These are phyloP conservation scores for Raja brachyura DNA, from an alignment of 2,113 vertebrate species.

Conservation along the genomic window DNA sequence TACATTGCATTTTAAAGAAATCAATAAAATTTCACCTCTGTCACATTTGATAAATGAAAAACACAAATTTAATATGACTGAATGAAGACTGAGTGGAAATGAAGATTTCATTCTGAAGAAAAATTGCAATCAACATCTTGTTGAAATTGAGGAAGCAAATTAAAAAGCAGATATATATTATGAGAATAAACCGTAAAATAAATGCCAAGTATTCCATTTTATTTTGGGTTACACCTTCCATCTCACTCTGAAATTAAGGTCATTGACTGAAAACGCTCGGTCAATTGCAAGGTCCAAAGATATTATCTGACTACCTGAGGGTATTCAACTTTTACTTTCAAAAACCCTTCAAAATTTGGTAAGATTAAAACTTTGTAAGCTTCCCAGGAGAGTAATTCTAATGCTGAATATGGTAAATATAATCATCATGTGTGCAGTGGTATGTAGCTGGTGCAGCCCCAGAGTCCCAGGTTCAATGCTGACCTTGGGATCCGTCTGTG, in stretches of 20 bases:
- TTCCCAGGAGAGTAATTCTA: not conserved
- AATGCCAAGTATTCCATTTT: not conserved
- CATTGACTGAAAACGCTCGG: too few species aligned
- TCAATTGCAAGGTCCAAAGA: too few species aligned
- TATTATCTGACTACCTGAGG: too few species aligned
- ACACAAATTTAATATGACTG: not conserved
- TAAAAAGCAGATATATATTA: not conserved
- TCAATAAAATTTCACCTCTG: constrained; percentile 16
- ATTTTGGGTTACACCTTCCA: not conserved
- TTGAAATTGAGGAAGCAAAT: not conserved
- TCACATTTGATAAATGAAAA: constrained; percentile 4
- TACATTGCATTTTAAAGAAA: not conserved
- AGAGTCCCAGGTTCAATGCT: too few species aligned
- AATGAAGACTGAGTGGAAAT: not conserved
- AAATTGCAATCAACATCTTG: not conserved
- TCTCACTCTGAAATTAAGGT: too few species aligned
- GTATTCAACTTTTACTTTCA: too few species aligned
- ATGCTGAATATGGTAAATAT: not conserved
- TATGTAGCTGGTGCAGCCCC: too few species aligned
- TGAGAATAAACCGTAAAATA: not conserved
- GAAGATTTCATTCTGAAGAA: not conserved
- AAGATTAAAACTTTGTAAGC: not conserved
- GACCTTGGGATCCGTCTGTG: too few species aligned
- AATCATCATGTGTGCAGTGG: too few species aligned
- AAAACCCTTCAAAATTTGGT: not conserved